These are phyloP conservation scores for Verasper variegatus DNA, from an alignment of 2,113 vertebrate genomes.

Conservation along the genomic window DNA sequence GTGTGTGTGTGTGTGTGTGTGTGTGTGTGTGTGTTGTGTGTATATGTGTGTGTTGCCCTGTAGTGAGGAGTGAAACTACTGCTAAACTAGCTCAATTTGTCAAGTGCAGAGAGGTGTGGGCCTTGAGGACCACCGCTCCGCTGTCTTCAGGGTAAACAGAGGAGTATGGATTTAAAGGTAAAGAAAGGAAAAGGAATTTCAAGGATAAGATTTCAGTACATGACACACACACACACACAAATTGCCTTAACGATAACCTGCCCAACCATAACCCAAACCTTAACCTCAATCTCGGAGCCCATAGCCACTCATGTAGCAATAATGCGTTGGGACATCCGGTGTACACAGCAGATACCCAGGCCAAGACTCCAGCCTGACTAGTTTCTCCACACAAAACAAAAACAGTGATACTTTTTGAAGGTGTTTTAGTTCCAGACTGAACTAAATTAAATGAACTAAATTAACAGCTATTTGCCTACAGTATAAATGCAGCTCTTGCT, in stretches of 20 bases:
- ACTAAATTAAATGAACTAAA: too few species aligned
- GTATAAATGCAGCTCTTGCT: too few species aligned
- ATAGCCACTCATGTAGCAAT: too few species aligned
- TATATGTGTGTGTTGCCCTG: conserved; percentile 48
- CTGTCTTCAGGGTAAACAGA: conserved; percentile 65
- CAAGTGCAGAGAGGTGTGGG: conserved; percentile 71
- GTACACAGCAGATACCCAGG: too few species aligned
- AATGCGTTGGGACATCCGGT: too few species aligned
- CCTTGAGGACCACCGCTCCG: conserved; percentile 59
- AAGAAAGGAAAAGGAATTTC: conserved; percentile 15
- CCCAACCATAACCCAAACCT: neutral
- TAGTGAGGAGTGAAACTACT: conserved; percentile 70
- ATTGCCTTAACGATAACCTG: neutral
- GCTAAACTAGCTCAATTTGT: conserved; percentile 81
- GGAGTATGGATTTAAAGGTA: conserved; percentile 3
- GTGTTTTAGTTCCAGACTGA: too few species aligned
- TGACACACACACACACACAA: conserved; percentile 1
- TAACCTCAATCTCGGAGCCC: too few species aligned
- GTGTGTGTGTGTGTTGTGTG: conserved; percentile 25
- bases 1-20: conserved; percentile 33
- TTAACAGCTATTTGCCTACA: too few species aligned
- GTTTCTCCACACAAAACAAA: too few species aligned
- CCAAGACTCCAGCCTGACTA: too few species aligned
- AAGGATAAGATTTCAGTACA: neutral
- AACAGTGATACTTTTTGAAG: too few species aligned